Conservation (phyloP, 2,113 vertebrate genomes). For the Corythaixoides concolor region DNA sequence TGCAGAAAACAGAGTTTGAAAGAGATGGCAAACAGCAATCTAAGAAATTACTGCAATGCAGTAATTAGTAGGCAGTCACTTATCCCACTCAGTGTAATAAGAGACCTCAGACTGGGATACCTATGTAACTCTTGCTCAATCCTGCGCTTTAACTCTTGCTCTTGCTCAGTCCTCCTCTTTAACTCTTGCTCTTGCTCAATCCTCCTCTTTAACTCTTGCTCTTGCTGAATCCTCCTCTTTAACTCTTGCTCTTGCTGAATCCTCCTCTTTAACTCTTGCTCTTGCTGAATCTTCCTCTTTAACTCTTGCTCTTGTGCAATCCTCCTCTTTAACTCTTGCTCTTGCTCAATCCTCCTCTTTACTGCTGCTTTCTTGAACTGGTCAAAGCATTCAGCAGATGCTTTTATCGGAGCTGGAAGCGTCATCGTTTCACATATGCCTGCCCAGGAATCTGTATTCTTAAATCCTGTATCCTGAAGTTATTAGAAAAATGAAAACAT, state of each 20-base stretch:
- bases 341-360: constrained; percentile 80
- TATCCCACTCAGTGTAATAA: background rate
- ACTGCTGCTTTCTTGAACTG: constrained; percentile 85
- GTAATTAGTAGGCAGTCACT: background rate
- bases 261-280: too few species aligned
- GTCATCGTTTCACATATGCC: constrained; percentile 77
- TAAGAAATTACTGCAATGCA: background rate
- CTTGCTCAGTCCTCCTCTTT: constrained; percentile 63
- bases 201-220: too few species aligned
- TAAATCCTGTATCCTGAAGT: constrained; percentile 81
- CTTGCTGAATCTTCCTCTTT: too few species aligned
- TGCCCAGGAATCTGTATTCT: constrained; percentile 86
- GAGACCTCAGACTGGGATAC: background rate
- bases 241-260: too few species aligned
- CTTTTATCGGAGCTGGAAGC: constrained; percentile 72
- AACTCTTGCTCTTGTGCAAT: too few species aligned
- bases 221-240: too few species aligned
- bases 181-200: too few species aligned
- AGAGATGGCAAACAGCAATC: background rate
- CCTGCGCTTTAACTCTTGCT: constrained; percentile 66
- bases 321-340: too few species aligned
- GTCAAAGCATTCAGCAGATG: constrained; percentile 86
- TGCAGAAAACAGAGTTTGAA: background rate
- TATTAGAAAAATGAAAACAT: background rate
- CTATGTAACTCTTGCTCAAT: constrained; percentile 49